Evolutionary conservation across 2,113 vertebrate species (phyloP).

Genomic region (Struthidea cinerea): DNA sequence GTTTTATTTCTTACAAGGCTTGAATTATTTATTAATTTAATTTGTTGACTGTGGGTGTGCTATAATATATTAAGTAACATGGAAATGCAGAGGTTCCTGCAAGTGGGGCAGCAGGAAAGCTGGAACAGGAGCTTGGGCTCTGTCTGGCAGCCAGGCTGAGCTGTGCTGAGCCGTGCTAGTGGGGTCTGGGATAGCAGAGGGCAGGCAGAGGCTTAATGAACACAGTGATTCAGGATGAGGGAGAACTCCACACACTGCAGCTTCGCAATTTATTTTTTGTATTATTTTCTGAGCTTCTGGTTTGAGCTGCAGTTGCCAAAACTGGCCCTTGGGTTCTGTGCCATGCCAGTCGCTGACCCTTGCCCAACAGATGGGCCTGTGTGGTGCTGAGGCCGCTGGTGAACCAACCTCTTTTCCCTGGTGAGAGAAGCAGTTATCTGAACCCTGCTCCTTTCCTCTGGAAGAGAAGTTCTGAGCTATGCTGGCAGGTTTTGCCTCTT

Average conservation of each 20-base stretch:
- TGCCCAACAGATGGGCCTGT: neutral
- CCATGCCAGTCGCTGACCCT: neutral
- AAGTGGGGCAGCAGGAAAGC: neutral
- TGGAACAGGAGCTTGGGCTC: neutral
- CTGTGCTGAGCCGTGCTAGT: neutral
- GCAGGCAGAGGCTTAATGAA: neutral
- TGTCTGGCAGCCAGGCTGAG: neutral
- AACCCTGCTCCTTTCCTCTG: neutral
- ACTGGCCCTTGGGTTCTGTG: neutral
- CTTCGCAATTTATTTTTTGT: neutral
- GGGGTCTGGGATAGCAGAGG: neutral
- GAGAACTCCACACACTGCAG: neutral
- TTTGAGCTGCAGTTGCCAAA: neutral
- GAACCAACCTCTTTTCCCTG: accelerated
- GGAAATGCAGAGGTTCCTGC: constrained; percentile 10
- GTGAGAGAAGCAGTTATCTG: too few relatives aligned
- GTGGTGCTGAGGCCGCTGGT: neutral
- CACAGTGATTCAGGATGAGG: accelerated
- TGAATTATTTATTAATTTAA: constrained; percentile 61
- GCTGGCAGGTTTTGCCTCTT: neutral
- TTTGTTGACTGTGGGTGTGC: constrained; percentile 28
- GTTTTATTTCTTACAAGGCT: constrained; percentile 38
- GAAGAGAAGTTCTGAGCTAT: neutral
- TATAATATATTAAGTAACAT: neutral
- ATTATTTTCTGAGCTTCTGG: neutral